phyloP scores from a whole-genome alignment of 2,888 invertebrate genomes.

The Dromius quadrimaculatus region DNA sequence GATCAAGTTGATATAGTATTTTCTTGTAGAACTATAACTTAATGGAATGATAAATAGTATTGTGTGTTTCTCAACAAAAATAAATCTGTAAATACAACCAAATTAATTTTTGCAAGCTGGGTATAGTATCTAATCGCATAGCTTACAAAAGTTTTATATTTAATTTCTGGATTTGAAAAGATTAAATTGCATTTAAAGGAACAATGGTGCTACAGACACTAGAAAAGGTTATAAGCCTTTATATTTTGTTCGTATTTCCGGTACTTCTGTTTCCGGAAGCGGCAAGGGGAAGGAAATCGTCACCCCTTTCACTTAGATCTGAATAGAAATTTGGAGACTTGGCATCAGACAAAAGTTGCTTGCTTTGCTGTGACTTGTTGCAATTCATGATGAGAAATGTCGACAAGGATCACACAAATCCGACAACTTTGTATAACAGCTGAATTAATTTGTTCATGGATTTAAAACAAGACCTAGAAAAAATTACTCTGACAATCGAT shows the following conservation, averaged over 20 bases:
- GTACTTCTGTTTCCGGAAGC: constrained; percentile 34
- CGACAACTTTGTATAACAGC: neutral
- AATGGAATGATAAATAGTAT: no score
- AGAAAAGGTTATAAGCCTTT: neutral
- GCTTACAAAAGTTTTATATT: constrained; percentile 9
- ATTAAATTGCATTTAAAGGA: constrained; percentile 33
- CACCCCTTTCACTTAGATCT: no score
- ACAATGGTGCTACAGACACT: constrained; percentile 9
- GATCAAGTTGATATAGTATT: no score
- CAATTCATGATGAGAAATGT: constrained; percentile 11
- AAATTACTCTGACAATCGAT: no score
- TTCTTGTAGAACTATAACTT: no score
- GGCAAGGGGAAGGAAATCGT: constrained; percentile 24
- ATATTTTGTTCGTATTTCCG: constrained; percentile 33
- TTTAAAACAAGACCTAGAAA: no score
- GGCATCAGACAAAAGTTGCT: constrained; percentile 13
- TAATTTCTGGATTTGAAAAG: constrained; percentile 8
- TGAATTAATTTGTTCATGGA: no score
- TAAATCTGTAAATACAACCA: no score
- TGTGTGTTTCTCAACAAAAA: no score
- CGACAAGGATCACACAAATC: constrained; percentile 5
- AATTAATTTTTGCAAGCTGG: no score
- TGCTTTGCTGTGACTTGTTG: constrained; percentile 11
- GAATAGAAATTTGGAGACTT: no score
- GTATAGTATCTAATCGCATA: no score